These are phyloP conservation scores for Hirtodrosophila alboralis DNA, from an alignment of 2,888 invertebrate genomes.

Conservation along the genomic window DNA sequence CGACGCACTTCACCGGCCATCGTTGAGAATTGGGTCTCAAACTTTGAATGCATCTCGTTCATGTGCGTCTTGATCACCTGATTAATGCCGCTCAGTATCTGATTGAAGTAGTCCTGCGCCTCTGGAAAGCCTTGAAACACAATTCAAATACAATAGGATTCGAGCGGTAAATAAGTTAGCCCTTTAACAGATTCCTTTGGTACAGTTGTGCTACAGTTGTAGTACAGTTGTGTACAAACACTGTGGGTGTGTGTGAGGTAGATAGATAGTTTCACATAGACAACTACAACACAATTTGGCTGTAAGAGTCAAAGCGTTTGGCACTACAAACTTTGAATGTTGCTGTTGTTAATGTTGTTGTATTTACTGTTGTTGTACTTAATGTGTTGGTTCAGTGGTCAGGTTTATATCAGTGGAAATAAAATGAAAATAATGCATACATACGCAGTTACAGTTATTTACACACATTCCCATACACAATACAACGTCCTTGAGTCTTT, in stretches of 20 bases:
- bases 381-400: slow-evolving; percentile 8
- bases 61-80: slow-evolving; percentile 91
- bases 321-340: slow-evolving; percentile 8
- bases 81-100: slow-evolving; percentile 91
- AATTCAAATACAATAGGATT: slow-evolving; percentile 10
- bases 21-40: slow-evolving; percentile 89
- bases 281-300: slow-evolving; percentile 28
- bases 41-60: slow-evolving; percentile 89
- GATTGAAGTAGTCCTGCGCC: slow-evolving; percentile 92
- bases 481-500: slow-evolving; percentile 43
- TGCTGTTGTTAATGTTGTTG: slow-evolving; percentile 11
- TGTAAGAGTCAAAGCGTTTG: slow-evolving; percentile 22
- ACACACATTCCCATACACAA: slow-evolving; percentile 61
- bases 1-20: slow-evolving; percentile 92
- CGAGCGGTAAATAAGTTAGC: slow-evolving; percentile 17
- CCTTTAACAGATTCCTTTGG: not conserved
- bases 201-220: slow-evolving; percentile 17
- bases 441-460: slow-evolving; percentile 62
- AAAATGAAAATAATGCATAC: slow-evolving; percentile 39
- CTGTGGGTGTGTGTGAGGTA: not conserved
- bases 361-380: slow-evolving; percentile 11
- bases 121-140: slow-evolving; percentile 86
- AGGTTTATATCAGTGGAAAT: slow-evolving; percentile 1
- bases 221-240: slow-evolving; percentile 13
- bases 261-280: slow-evolving; percentile 10